These are phyloP conservation scores for Tetrao urogallus DNA, from an alignment of 2,113 vertebrate genomes.

Conservation along the genomic window DNA sequence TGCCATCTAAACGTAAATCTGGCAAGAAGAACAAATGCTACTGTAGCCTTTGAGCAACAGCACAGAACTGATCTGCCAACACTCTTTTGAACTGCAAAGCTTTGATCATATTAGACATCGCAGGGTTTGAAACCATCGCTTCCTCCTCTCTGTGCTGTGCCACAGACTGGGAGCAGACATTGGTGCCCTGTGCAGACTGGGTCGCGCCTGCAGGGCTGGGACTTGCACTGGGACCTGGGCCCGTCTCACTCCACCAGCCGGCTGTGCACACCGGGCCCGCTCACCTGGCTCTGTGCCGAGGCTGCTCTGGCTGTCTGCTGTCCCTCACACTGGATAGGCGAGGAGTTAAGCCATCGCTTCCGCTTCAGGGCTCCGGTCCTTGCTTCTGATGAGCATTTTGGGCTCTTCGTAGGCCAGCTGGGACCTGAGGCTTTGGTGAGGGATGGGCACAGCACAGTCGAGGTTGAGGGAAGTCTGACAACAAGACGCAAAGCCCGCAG, in stretches of 20 bases:
- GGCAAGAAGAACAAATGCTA: neutral
- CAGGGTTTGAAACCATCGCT: neutral
- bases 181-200: neutral
- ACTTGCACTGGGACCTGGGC: rapidly evolving
- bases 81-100: neutral
- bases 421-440: neutral
- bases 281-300: rapidly evolving
- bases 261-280: neutral
- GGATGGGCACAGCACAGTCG: neutral
- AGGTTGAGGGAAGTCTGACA: rapidly evolving
- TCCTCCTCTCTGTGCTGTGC: neutral
- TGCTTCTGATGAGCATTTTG: neutral
- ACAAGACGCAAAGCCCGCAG: neutral
- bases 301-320: neutral
- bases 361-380: neutral
- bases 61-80: neutral
- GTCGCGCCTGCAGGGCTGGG: neutral
- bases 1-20: neutral
- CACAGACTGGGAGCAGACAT: neutral
- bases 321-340: neutral
- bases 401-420: neutral
- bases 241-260: neutral
- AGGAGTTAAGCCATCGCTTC: neutral
- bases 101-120: neutral
- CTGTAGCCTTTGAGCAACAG: neutral